Evolutionary conservation across 2,888 invertebrate species (phyloP), one percentile per base, ranked within the genome.

Genomic region (Leucophora obtusa): DNA sequence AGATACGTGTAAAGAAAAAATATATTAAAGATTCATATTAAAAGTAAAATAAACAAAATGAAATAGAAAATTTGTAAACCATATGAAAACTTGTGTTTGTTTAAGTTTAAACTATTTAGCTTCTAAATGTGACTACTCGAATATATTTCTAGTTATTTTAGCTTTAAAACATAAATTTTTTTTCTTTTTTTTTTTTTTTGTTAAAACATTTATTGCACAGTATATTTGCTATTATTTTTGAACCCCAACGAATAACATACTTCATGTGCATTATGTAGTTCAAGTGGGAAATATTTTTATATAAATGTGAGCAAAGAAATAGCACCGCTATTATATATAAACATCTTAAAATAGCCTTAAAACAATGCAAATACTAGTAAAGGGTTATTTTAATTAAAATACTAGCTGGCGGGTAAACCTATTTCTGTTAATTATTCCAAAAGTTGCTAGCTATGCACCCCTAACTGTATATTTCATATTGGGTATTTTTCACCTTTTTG

Each of bases 221-320:
- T 69, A 58, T 69, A 70, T 69, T 56, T 58, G 21, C 8, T 54
- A 69, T 35, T 69, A 50, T 33, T 69, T 51, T n/a, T 35, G 51
- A 66, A 43, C 21, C 50, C 17, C 8, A 28, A 18, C 3, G 58
- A 73, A 66, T 28, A 7, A 6, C 10, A 21, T 33, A 47, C 43
- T 53, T 63, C 73, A 65, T 69, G 35, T 65, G 47, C 62, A 56
- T 69, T 69, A 69, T 75, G 62, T 69, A 75, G 62, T 35, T 69
- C 62, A 75, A 75, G 75, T 69, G 68, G 74, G 33, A 60, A 60
- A 51, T 21, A 15, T 18, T 38, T n/a, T 50, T 51, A 7, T 14
- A 68, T 38, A 73, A 56, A 54, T 54, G 24, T 47, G 38, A 38
- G 24, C 38, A 50, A 38, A 35, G 28, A 54, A 54, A 54, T 53